These are phyloP conservation scores for Rousettus leschenaultii DNA, from an alignment of 2,113 vertebrate genomes.

Conservation along the genomic window DNA sequence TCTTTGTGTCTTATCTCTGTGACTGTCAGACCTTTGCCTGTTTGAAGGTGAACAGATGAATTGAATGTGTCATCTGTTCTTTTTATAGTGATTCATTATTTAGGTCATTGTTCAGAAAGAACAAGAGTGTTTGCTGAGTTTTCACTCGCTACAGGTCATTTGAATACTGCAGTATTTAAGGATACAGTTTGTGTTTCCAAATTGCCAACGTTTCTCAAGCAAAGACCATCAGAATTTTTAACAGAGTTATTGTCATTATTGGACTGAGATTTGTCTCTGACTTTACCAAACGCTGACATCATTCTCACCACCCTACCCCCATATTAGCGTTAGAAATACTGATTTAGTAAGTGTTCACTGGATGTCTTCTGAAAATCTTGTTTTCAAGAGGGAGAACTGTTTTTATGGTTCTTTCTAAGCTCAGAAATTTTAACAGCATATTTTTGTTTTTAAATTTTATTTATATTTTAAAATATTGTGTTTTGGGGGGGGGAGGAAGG, in stretches of 20 bases:
- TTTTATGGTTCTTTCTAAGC: background rate
- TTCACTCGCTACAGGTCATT: background rate
- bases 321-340: background rate
- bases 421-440: background rate
- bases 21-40: background rate
- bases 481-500: background rate
- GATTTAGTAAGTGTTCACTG: background rate
- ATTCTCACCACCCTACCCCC: background rate
- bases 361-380: background rate
- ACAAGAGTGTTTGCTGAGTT: slow-evolving; percentile 30
- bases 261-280: slow-evolving; percentile 25
- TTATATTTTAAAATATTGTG: background rate
- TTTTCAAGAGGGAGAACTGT: background rate
- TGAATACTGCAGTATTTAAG: background rate
- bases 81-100: slow-evolving; percentile 54
- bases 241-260: background rate
- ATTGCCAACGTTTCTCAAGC: background rate
- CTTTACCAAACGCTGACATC: background rate
- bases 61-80: slow-evolving; percentile 46
- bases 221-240: background rate
- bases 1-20: background rate
- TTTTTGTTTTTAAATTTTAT: background rate
- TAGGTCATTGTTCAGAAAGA: slow-evolving; percentile 62
- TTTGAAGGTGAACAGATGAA: slow-evolving; percentile 28
- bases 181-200: background rate